phyloP scores from a whole-genome alignment of 2,797 vertebrate species.

The Atherinosoma microstoma region DNA sequence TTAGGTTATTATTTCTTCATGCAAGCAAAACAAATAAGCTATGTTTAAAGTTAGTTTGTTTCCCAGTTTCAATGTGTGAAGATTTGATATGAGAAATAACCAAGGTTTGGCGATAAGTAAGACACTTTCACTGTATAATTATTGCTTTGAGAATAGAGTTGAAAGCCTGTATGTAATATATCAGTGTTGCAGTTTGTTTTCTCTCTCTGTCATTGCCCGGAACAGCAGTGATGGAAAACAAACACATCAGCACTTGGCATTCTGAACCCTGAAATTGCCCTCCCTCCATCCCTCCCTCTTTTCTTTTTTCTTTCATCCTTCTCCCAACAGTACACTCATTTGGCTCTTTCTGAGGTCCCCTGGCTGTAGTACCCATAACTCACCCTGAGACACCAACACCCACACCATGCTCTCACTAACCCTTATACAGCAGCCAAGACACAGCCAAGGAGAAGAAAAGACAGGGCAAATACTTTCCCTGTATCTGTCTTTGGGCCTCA shows the following conservation, averaged over 20 bases:
- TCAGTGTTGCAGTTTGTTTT: constrained; percentile 81
- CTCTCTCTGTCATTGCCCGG: constrained; percentile 82
- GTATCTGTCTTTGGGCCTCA: constrained; percentile 58
- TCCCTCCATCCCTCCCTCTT: constrained; percentile 69
- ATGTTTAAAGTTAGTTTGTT: constrained; percentile 12
- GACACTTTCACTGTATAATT: constrained; percentile 68
- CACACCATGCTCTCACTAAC: constrained; percentile 82
- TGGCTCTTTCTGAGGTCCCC: constrained; percentile 83
- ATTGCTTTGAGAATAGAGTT: constrained; percentile 74
- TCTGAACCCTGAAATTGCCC: constrained; percentile 83
- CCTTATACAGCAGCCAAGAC: constrained; percentile 82
- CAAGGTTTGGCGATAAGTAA: constrained; percentile 67
- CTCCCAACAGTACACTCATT: constrained; percentile 82
- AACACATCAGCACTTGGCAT: constrained; percentile 88
- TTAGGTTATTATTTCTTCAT: constrained; percentile 29
- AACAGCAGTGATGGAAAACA: constrained; percentile 86
- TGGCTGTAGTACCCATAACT: constrained; percentile 85
- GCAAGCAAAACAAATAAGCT: constrained; percentile 33
- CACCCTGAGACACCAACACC: constrained; percentile 83
- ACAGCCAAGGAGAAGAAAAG: constrained; percentile 67
- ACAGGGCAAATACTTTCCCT: constrained; percentile 80
- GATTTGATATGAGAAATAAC: constrained; percentile 65
- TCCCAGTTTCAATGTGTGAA: constrained; percentile 39
- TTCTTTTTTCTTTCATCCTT: constrained; percentile 79
- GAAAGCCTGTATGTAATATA: constrained; percentile 80